Percentiles rank a stretch among this genome's conserved stretches.
Evolutionary conservation across 2,888 invertebrate genomes (phyloP).

Genomic region (Clistopyga incitator): DNA sequence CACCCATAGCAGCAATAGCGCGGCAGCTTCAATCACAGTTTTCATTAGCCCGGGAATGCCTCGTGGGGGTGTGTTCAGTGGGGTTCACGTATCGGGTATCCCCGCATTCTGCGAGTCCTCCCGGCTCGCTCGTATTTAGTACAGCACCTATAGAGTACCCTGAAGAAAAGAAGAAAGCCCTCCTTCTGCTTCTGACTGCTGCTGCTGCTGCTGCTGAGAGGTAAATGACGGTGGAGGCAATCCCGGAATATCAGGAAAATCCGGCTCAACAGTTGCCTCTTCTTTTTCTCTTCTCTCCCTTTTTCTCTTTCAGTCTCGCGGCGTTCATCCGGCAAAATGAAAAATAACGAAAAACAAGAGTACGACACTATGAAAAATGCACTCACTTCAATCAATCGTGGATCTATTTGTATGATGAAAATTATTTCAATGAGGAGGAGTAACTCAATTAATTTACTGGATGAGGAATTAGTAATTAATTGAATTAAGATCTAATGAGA

Average conservation of each 20-base stretch:
- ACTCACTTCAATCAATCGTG: not conserved
- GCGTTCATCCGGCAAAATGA: constrained; percentile 62
- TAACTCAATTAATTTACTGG: too few species aligned
- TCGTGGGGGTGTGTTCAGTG: constrained; percentile 45
- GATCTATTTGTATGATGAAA: too few species aligned
- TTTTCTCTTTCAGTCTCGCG: constrained; percentile 16
- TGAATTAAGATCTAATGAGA: too few species aligned
- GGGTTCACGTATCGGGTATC: constrained; percentile 59
- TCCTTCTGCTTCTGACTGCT: constrained; percentile 50
- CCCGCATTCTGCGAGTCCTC: constrained; percentile 16
- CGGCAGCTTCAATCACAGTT: constrained; percentile 79
- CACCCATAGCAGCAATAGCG: constrained; percentile 60
- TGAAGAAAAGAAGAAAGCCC: constrained; percentile 53
- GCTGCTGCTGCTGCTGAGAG: constrained; percentile 46
- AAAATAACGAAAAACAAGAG: constrained; percentile 16
- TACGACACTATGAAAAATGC: not conserved
- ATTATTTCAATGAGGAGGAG: too few species aligned
- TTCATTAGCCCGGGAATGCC: constrained; percentile 77
- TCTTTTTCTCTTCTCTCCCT: constrained; percentile 2
- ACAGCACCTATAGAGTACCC: constrained; percentile 7
- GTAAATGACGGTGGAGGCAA: constrained; percentile 48
- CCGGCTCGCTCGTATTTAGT: constrained; percentile 14
- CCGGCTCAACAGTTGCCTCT: not conserved
- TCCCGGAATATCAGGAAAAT: constrained; percentile 47
- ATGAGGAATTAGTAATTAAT: too few species aligned